Conservation (phyloP, 2,797 vertebrate species). For the Falco naumanni region DNA sequence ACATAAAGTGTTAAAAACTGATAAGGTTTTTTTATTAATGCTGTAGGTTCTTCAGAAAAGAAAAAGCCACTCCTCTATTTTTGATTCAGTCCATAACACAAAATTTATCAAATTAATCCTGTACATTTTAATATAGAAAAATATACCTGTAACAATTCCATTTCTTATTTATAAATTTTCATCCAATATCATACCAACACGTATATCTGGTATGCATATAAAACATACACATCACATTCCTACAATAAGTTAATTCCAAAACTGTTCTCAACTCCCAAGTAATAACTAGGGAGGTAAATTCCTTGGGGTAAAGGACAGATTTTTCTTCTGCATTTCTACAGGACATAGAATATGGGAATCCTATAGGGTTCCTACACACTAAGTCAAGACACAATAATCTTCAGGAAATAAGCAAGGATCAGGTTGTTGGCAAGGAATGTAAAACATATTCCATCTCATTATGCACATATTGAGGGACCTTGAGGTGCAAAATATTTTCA, state of each 20-base stretch:
- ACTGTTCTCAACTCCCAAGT: background rate
- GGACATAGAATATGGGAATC: background rate
- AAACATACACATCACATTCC: background rate
- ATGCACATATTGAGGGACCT: background rate
- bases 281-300: background rate
- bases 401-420: background rate
- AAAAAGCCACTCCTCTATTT: background rate
- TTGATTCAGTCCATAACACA: background rate
- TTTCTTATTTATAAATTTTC: background rate
- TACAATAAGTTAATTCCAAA: background rate
- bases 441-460: background rate
- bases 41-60: background rate
- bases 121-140: background rate
- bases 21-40: background rate
- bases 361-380: accelerated
- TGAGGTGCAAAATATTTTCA: background rate
- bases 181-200: background rate
- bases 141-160: background rate
- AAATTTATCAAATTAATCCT: background rate
- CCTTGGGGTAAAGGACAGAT: background rate
- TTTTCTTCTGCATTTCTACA: background rate
- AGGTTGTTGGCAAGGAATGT: background rate
- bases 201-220: background rate
- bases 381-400: background rate
- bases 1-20: background rate